Conservation (phyloP, 2,113 vertebrate species). For the Hippocampus guttulatus region DNA sequence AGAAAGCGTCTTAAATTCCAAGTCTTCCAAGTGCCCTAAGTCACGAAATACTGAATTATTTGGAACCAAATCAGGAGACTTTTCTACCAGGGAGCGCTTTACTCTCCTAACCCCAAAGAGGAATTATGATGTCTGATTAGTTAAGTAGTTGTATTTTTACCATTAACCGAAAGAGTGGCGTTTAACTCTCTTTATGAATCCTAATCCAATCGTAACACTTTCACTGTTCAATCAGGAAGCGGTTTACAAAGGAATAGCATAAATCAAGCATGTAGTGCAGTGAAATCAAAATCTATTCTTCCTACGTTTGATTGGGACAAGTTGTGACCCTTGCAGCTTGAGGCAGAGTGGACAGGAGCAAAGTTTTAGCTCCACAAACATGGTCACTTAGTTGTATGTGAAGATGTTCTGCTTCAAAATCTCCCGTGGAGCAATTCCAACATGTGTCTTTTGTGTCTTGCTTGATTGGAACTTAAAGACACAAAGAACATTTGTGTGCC, state of each 20-base stretch:
- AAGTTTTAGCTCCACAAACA: not conserved
- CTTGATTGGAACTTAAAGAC: not conserved
- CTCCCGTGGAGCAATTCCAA: not conserved
- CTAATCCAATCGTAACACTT: not conserved
- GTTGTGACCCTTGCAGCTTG: not conserved
- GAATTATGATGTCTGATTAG: not conserved
- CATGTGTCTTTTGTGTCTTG: not conserved
- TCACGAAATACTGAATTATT: not conserved
- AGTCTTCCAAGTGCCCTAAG: not conserved
- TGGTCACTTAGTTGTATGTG: not conserved
- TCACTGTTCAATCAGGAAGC: not conserved
- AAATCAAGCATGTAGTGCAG: not conserved
- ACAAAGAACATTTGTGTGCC: slow-evolving; percentile 1
- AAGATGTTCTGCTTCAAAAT: not conserved
- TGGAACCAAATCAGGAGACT: not conserved
- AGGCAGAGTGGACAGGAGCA: not conserved
- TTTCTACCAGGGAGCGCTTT: not conserved
- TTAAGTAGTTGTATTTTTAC: not conserved
- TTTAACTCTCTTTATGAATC: not conserved
- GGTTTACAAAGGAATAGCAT: not conserved
- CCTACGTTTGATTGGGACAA: not conserved
- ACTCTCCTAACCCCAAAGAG: not conserved
- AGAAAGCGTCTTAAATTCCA: not conserved
- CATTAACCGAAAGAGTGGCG: not conserved
- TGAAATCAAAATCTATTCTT: slow-evolving; percentile 5